Percentiles rank a stretch among this genome's conserved stretches.
Conservation (phyloP, 2,113 vertebrate species). For the Xiphias gladius region DNA sequence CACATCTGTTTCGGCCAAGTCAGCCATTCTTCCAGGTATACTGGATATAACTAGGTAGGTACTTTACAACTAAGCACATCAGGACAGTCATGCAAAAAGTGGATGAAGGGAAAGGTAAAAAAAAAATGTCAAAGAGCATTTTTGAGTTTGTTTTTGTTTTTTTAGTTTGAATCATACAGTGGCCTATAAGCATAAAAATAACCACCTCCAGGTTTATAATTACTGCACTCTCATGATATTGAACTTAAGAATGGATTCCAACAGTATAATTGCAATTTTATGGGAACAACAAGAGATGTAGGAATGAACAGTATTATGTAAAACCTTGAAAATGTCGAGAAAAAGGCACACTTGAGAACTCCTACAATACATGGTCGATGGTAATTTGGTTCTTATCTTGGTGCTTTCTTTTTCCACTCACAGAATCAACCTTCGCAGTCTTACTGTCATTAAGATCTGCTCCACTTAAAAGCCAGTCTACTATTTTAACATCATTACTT, state of each 20-base stretch:
- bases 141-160: too few relatives aligned
- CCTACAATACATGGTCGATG: background rate
- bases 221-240: conserved; percentile 12
- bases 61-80: background rate
- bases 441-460: background rate
- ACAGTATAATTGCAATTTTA: background rate
- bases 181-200: background rate
- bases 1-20: background rate
- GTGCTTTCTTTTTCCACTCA: conserved; percentile 6
- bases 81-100: background rate
- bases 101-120: background rate
- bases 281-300: background rate
- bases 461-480: conserved; percentile 3
- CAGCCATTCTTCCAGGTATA: background rate
- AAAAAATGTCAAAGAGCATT: background rate
- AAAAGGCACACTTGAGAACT: background rate
- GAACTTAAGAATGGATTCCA: conserved; percentile 1
- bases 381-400: conserved; percentile 10
- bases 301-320: background rate
- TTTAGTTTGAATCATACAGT: background rate
- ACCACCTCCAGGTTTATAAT: background rate
- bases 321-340: too few relatives aligned
- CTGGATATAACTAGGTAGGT: too few relatives aligned
- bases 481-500: background rate
- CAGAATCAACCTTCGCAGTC: conserved; percentile 26